These are phyloP conservation scores for Lepidotrigona ventralis DNA, from an alignment of 1,140 invertebrate species.

Conservation along the genomic window DNA sequence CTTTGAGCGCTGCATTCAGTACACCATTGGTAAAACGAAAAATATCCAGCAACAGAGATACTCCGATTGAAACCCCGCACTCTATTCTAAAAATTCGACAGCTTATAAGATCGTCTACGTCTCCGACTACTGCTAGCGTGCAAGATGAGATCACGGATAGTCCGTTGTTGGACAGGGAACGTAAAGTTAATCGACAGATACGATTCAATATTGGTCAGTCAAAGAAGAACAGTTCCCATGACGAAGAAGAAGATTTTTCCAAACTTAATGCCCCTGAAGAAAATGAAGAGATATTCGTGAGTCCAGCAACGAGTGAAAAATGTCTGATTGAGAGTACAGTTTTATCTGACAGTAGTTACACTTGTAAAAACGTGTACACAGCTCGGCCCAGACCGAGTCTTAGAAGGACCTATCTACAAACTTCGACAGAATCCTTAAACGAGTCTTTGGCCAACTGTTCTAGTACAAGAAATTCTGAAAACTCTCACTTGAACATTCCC, in stretches of 20 bases:
- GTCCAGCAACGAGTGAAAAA: conserved; percentile 47
- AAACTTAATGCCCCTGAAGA: background rate
- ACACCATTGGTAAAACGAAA: conserved; percentile 75
- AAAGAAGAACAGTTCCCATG: conserved; percentile 7
- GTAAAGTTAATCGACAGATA: conserved; percentile 64
- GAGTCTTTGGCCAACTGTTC: conserved; percentile 14
- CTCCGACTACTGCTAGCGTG: conserved; percentile 39
- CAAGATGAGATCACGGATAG: conserved; percentile 16
- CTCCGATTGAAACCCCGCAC: conserved; percentile 69
- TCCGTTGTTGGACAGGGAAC: conserved; percentile 15
- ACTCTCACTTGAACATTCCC: background rate
- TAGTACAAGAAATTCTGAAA: background rate
- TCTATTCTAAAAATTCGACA: conserved; percentile 77
- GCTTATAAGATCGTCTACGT: conserved; percentile 68
- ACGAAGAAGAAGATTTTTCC: background rate
- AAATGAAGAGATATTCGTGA: conserved; percentile 32
- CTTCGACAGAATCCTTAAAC: conserved; percentile 27
- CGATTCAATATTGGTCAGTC: conserved; percentile 65
- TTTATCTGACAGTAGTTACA: conserved; percentile 55
- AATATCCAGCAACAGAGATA: conserved; percentile 11
- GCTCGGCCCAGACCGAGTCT: conserved; percentile 71
- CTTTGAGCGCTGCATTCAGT: conserved; percentile 60
- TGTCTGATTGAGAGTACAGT: conserved; percentile 53
- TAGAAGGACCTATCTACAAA: conserved; percentile 60
- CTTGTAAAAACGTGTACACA: conserved; percentile 50